Percentiles rank a stretch among this genome's conserved stretches.
Conservation (phyloP, 2,797 vertebrate genomes). For the Allobates femoralis region DNA sequence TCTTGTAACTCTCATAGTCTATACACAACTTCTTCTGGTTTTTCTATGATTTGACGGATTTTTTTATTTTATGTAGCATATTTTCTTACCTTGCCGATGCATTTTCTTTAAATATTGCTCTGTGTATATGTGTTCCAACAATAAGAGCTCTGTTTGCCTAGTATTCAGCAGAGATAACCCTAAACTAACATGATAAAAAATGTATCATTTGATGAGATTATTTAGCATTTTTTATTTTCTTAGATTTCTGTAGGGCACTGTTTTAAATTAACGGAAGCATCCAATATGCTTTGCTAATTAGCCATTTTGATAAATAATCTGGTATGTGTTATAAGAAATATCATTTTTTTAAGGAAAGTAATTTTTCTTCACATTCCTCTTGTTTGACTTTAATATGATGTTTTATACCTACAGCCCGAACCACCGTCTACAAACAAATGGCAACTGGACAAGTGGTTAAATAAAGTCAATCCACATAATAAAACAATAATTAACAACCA, state of each 20-base stretch:
- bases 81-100: background rate
- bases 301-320: constrained; percentile 62
- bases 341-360: constrained; percentile 65
- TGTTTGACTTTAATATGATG: constrained; percentile 61
- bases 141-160: constrained; percentile 66
- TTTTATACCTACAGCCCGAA: constrained; percentile 83
- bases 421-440: constrained; percentile 95
- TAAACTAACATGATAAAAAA: constrained; percentile 69
- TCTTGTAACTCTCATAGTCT: background rate
- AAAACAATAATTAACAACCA: constrained; percentile 89
- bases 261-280: constrained; percentile 72
- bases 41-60: background rate
- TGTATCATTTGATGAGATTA: constrained; percentile 67
- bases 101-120: constrained; percentile 13
- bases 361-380: constrained; percentile 33
- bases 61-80: background rate
- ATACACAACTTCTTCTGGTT: no score
- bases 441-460: constrained; percentile 97
- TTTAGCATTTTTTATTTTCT: constrained; percentile 71
- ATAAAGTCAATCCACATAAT: constrained; percentile 95
- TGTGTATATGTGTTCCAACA: constrained; percentile 30
- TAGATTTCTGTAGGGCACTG: constrained; percentile 69
- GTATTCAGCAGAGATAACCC: constrained; percentile 67
- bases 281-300: constrained; percentile 68
- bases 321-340: constrained; percentile 65